Evolutionary conservation across 2,797 vertebrate species (phyloP).

Genomic region (Clarias fuscus): DNA sequence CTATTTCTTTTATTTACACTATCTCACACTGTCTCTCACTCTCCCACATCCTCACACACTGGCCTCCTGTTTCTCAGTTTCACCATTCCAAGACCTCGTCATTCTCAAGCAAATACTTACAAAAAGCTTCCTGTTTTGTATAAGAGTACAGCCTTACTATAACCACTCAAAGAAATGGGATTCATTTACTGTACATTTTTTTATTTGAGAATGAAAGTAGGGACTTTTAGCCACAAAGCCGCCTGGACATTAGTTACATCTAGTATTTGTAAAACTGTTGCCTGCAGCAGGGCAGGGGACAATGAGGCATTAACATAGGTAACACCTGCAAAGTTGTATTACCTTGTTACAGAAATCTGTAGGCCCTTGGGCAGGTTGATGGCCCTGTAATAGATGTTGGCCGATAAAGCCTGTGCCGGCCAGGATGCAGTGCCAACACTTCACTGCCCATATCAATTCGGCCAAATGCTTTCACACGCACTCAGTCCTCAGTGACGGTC

Average conservation of each 20-base stretch:
- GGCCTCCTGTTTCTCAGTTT: constrained; percentile 54
- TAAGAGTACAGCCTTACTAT: constrained; percentile 17
- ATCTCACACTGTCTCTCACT: constrained; percentile 18
- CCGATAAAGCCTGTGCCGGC: constrained; percentile 37
- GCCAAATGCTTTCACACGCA: constrained; percentile 30
- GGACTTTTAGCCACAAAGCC: constrained; percentile 40
- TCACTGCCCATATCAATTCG: constrained; percentile 37
- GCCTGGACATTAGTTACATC: constrained; percentile 43
- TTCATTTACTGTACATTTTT: constrained; percentile 36
- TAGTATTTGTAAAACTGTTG: constrained; percentile 44
- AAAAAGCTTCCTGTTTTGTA: constrained; percentile 36
- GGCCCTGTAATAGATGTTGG: constrained; percentile 52
- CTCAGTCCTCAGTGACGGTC: background rate
- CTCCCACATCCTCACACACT: constrained; percentile 30
- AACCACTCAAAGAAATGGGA: constrained; percentile 8
- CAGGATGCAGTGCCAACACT: constrained; percentile 19
- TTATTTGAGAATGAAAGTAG: constrained; percentile 21
- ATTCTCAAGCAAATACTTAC: constrained; percentile 21
- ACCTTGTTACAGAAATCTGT: constrained; percentile 46
- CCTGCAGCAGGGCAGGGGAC: constrained; percentile 40
- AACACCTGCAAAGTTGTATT: constrained; percentile 54
- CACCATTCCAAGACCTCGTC: constrained; percentile 49
- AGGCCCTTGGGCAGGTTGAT: constrained; percentile 57
- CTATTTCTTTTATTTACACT: constrained; percentile 42
- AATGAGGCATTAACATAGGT: constrained; percentile 45